Base-by-base conservation (phyloP, 2,113 vertebrate species). In the Astur gentilis region DNA sequence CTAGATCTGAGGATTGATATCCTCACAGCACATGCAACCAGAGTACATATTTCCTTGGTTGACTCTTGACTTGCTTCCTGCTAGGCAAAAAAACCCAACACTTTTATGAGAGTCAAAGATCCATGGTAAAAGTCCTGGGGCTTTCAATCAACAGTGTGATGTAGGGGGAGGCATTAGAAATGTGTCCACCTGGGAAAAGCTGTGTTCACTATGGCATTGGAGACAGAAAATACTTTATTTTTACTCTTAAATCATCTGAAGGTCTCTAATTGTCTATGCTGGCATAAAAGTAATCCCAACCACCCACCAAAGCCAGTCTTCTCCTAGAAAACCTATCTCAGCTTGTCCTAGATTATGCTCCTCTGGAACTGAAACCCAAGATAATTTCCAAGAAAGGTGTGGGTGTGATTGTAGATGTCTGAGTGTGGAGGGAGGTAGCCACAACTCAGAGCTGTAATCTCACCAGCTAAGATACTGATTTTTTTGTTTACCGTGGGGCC, bases 381-480 rank as follows among this genome's bases (percentile, higher is more conserved):
- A 62, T 54, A 22, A 62, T 89, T 65, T 86, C 52, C 45, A 73
- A 81, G 73, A 52, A 94, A 87, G 55, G 38, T 72, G 60, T 50
- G 19, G 50, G 25, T 20, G 5, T 77, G 76, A 36, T 34, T 61
- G 77, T 77, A 78, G 75, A 84, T 92, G 75, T 92, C 90, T 97
- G 90, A 92, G 79, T 47, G 44, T 47, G 42, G n/a, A 84, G 45
- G 52, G 44, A 92, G 34, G 50, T 86, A 97, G 93, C 86, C 93
- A 95, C 71, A 97, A 97, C 80, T 93, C 80, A 57, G 65, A 83
- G 44, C 38, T 91, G 60, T 85, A 93, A 91, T 96, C 83, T 96
- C 60, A 81, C 52, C 70, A 52, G 26, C 14, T 38, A 58, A 97
- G 67, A 86, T 50, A 89, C 42, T 86, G 50, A 18, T 32, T 11